phyloP scores from a whole-genome alignment of 1,140 invertebrate genomes.

The Leptinotarsa undecemlineata region DNA sequence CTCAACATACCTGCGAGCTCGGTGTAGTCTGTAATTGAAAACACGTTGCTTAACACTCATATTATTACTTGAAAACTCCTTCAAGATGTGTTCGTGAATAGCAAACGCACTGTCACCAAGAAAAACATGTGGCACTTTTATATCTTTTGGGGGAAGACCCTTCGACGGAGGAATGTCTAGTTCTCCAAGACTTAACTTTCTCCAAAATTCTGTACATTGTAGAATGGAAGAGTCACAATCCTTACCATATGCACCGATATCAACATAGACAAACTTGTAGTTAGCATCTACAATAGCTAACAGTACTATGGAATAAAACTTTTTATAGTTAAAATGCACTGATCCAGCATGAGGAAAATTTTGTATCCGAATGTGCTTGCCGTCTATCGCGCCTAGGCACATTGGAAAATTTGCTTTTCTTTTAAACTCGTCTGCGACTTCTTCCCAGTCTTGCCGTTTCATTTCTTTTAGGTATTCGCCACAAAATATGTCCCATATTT shows the following conservation, averaged over 20 bases:
- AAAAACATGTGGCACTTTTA: conserved; percentile 28
- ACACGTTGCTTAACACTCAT: conserved; percentile 44
- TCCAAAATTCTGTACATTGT: conserved; percentile 29
- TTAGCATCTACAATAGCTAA: conserved; percentile 53
- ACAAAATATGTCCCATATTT: conserved; percentile 46
- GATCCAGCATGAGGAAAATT: conserved; percentile 46
- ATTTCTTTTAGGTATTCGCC: conserved; percentile 40
- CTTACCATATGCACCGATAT: conserved; percentile 53
- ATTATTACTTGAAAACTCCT: conserved; percentile 33
- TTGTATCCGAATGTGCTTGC: conserved; percentile 31
- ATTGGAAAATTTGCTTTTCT: conserved; percentile 49
- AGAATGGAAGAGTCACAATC: conserved; percentile 33
- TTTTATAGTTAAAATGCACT: conserved; percentile 52
- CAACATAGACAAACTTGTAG: conserved; percentile 53
- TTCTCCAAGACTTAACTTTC: background rate
- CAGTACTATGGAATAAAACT: conserved; percentile 45
- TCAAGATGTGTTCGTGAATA: conserved; percentile 29
- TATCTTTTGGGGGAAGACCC: conserved; percentile 19
- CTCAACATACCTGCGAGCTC: conserved; percentile 55
- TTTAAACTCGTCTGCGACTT: conserved; percentile 45
- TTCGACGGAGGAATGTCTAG: conserved; percentile 25
- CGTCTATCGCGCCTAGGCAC: conserved; percentile 50
- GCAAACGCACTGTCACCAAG: conserved; percentile 29
- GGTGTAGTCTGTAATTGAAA: conserved; percentile 54
- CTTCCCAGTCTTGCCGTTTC: conserved; percentile 42